Base-by-base conservation (phyloP, 2,113 vertebrate genomes). In the Perca flavescens region DNA sequence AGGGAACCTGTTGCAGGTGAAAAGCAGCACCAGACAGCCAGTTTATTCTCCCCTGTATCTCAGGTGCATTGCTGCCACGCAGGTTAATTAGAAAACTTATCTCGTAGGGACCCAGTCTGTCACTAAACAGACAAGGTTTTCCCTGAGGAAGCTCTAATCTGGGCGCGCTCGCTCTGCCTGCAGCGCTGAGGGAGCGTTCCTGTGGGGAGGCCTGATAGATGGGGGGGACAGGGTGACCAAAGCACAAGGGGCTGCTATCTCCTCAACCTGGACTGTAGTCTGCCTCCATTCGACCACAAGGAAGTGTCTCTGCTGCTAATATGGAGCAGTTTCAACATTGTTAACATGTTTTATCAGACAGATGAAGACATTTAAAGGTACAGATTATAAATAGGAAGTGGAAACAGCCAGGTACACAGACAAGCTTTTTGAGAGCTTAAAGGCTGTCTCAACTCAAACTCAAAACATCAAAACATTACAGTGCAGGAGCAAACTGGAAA, bases 51-150 rank as follows among this genome's bases (percentile, higher is more conserved):
- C 57, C 76, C 89, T 93, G 77, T 73, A 94, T 92, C 47, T 52
- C 67, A 82, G 93, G 87, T 93, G 95, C 82, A 84, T n/a, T 90
- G 91, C 94, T 95, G 95, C 92, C 95, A 92, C 22, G 91, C 65
- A 94, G 96, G 96, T 97, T 98, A 98, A 99, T 98, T 97, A 97
- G 94, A 97, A 98, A 97, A 97, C 96, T 94, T 97, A 97, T 97
- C 97, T 96, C 90, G 91, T 93, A 96, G 95, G 95, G 94, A 92
- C 93, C 56, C 84, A 92, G 95, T 82, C 81, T 89, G 88, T 85
- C 92, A 93, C 90, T 95, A 95, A 95, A 93, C 84, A 89, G 93
- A 94, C 11, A 31, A 95, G 93, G 95, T 93, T 95, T 94, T 95
- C 92, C 93, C 92, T 16, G 87, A 94, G 89, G 92, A 95, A 91